Percentiles rank a stretch among this genome's conserved stretches.
Evolutionary conservation across 2,888 invertebrate genomes (phyloP).

Genomic region (Callyntrura guangdongensis): DNA sequence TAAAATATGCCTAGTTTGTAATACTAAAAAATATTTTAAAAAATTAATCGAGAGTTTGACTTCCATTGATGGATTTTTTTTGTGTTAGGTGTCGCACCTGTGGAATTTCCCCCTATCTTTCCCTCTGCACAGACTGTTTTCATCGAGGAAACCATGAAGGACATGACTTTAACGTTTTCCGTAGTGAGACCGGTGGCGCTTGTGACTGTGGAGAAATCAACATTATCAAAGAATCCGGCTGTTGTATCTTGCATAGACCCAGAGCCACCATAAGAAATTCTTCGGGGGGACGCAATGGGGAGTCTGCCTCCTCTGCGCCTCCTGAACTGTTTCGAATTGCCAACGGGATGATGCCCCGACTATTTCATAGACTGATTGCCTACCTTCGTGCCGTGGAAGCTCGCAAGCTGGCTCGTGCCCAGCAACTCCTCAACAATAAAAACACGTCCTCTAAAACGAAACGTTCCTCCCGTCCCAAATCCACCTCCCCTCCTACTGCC

Average conservation of each 20-base stretch:
- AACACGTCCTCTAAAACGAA: conserved; percentile 39
- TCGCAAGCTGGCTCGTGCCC: conserved; percentile 64
- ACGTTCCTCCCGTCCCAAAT: conserved; percentile 50
- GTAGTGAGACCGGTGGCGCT: conserved; percentile 88
- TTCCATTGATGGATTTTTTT: background rate
- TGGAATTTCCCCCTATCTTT: conserved; percentile 88
- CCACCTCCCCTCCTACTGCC: conserved; percentile 39
- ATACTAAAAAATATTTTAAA: background rate
- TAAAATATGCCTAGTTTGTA: background rate
- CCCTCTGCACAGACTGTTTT: conserved; percentile 88
- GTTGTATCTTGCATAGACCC: conserved; percentile 78
- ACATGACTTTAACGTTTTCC: conserved; percentile 88
- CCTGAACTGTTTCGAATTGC: conserved; percentile 86
- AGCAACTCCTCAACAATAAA: conserved; percentile 35
- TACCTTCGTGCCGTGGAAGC: conserved; percentile 69
- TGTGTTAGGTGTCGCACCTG: conserved; percentile 86
- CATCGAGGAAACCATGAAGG: conserved; percentile 87
- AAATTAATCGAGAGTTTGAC: background rate
- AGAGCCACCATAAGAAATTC: conserved; percentile 55
- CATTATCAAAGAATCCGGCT: conserved; percentile 87
- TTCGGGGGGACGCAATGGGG: conserved; percentile 1
- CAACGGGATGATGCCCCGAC: conserved; percentile 87
- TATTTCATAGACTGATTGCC: conserved; percentile 86
- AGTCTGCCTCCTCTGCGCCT: conserved; percentile 85
- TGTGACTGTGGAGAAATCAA: conserved; percentile 88